These are phyloP conservation scores for Prietella phreatophila DNA, from an alignment of 2,113 vertebrate species.

Conservation along the genomic window DNA sequence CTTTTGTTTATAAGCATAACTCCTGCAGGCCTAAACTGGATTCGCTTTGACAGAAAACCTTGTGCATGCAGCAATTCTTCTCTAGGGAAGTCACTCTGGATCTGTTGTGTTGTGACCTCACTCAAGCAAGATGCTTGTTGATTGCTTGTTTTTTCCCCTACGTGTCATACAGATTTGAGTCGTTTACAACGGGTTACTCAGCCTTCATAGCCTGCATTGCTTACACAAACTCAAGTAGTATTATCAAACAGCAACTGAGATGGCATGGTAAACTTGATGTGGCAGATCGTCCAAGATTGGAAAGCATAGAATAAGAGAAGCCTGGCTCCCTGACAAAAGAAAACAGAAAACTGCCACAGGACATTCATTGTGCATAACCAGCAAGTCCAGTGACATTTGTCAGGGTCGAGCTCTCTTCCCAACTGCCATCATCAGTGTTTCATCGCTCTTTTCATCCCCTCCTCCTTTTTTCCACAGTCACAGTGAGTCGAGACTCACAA, in stretches of 20 bases:
- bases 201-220: neutral
- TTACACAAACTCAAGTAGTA: slow-evolving; percentile 27
- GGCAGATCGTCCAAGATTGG: slow-evolving; percentile 11
- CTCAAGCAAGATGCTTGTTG: slow-evolving; percentile 35
- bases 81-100: slow-evolving; percentile 30
- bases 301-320: slow-evolving; percentile 4
- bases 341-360: slow-evolving; percentile 52
- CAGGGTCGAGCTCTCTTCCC: slow-evolving; percentile 62
- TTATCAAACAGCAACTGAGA: neutral
- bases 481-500: slow-evolving; percentile 42
- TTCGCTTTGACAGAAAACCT: slow-evolving; percentile 26
- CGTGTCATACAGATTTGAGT: slow-evolving; percentile 24
- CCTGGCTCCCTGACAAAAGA: slow-evolving; percentile 31
- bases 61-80: slow-evolving; percentile 22
- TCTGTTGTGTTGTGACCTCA: slow-evolving; percentile 26
- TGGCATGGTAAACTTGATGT: slow-evolving; percentile 8
- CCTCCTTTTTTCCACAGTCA: slow-evolving; percentile 51
- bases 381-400: slow-evolving; percentile 69
- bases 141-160: slow-evolving; percentile 2
- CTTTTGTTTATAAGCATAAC: neutral
- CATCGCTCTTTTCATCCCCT: slow-evolving; percentile 45
- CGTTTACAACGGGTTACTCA: neutral
- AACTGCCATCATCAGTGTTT: slow-evolving; percentile 43
- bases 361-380: slow-evolving; percentile 62
- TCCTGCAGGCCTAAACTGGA: neutral